These are phyloP conservation scores for Heliconius charithonia DNA, from an alignment of 2,888 invertebrate genomes.

Conservation along the genomic window DNA sequence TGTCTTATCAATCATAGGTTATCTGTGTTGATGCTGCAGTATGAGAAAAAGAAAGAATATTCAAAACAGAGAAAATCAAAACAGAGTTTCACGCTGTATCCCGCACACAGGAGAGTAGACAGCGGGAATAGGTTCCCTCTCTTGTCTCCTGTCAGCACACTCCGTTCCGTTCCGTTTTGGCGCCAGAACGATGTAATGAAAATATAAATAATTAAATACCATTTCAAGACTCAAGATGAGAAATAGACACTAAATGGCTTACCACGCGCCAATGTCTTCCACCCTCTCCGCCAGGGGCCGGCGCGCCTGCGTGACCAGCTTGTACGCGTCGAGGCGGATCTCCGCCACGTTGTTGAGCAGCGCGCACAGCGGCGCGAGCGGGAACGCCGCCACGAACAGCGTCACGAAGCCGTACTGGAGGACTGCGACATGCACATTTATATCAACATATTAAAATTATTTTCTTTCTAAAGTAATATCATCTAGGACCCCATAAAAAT, in stretches of 20 bases:
- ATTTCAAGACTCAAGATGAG: neutral
- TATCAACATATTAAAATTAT: too few relatives aligned
- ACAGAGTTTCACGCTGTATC: neutral
- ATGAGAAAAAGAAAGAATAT: too few relatives aligned
- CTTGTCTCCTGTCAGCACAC: too few relatives aligned
- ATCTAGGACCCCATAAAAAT: too few relatives aligned
- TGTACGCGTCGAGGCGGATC: conserved; percentile 96
- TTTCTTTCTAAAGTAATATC: too few relatives aligned
- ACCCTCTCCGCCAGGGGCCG: conserved; percentile 95
- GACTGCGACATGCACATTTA: too few relatives aligned
- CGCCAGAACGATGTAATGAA: neutral
- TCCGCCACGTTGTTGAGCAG: conserved; percentile 97
- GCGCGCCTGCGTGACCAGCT: conserved; percentile 97
- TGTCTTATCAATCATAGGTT: too few relatives aligned
- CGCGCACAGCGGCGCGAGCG: conserved; percentile 97
- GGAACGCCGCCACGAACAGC: conserved; percentile 98
- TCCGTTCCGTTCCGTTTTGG: too few relatives aligned
- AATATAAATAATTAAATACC: too few relatives aligned
- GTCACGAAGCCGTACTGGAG: conserved; percentile 99
- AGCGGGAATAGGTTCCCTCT: too few relatives aligned
- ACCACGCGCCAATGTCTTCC: conserved; percentile 96
- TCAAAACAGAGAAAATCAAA: too few relatives aligned
- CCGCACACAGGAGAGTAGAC: neutral
- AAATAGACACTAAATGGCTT: conserved; percentile 22
- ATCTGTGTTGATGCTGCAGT: too few relatives aligned